Evolutionary conservation across 2,113 vertebrate species (phyloP).

Genomic region (Toxostoma redivivum): DNA sequence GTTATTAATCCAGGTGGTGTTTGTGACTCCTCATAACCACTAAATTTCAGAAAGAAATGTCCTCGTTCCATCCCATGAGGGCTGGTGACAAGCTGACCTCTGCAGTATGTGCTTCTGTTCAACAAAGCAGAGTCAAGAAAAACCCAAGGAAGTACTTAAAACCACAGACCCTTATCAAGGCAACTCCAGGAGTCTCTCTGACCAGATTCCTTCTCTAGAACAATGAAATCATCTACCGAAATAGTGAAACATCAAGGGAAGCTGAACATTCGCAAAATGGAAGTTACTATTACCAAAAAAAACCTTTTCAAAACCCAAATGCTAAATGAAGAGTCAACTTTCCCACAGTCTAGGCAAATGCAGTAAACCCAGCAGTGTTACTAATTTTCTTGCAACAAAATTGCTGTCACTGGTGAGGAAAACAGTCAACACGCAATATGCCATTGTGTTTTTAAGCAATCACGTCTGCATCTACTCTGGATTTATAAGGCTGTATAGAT

Average conservation of each 20-base stretch:
- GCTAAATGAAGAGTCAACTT: not conserved
- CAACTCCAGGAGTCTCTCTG: not conserved
- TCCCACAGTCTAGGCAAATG: not conserved
- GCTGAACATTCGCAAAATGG: not conserved
- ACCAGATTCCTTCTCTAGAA: not conserved
- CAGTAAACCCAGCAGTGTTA: not conserved
- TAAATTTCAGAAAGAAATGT: not conserved
- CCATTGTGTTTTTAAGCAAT: not conserved
- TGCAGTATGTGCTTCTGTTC: not conserved
- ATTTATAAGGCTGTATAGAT: not conserved
- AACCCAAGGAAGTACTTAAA: not conserved
- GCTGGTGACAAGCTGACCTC: not conserved
- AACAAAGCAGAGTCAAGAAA: not conserved
- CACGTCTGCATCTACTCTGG: not conserved
- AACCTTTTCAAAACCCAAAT: not conserved
- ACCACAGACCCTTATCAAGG: not conserved
- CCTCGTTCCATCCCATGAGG: not conserved
- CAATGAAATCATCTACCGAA: not conserved
- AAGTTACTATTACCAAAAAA: not conserved
- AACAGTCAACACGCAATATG: not conserved
- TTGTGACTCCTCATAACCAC: not conserved
- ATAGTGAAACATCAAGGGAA: not conserved
- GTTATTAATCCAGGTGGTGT: not conserved
- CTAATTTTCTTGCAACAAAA: not conserved
- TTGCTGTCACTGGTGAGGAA: not conserved